These are phyloP conservation scores for Drosophila miranda DNA, from an alignment of 1,140 invertebrate genomes.

Conservation along the genomic window DNA sequence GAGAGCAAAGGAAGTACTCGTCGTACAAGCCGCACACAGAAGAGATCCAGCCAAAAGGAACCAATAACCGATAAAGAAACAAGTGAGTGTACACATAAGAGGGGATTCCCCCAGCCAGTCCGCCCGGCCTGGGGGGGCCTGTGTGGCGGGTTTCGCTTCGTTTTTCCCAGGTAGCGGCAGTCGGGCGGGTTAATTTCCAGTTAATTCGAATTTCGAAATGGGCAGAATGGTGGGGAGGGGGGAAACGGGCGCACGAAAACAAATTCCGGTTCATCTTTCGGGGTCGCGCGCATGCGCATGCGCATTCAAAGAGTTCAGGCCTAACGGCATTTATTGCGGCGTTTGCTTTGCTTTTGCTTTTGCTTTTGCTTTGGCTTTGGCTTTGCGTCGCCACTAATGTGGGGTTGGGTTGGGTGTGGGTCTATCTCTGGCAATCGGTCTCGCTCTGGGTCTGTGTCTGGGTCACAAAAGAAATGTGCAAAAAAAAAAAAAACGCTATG, in stretches of 20 bases:
- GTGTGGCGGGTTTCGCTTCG: too few species aligned
- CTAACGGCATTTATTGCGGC: slow-evolving; percentile 36
- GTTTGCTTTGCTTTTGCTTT: slow-evolving; percentile 12
- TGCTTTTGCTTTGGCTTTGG: slow-evolving; percentile 2
- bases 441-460: slow-evolving; percentile 30
- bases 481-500: slow-evolving; percentile 47
- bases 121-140: too few species aligned
- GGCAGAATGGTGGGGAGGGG: neutral
- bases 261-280: slow-evolving; percentile 54
- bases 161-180: too few species aligned
- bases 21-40: neutral
- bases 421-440: slow-evolving; percentile 1
- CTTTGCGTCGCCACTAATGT: slow-evolving; percentile 11
- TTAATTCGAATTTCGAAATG: slow-evolving; percentile 36
- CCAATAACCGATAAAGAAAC: too few species aligned
- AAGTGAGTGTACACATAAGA: too few species aligned
- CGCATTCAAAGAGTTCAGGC: slow-evolving; percentile 46
- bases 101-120: too few species aligned
- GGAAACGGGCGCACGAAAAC: slow-evolving; percentile 23
- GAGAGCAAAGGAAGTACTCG: neutral
- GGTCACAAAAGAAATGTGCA: slow-evolving; percentile 69
- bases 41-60: neutral
- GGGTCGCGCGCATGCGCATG: slow-evolving; percentile 51
- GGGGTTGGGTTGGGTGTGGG: slow-evolving; percentile 23
- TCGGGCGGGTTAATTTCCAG: slow-evolving; percentile 29